These are phyloP conservation scores for Leptinotarsa peninsularis DNA, from an alignment of 2,888 invertebrate species.

Conservation along the genomic window DNA sequence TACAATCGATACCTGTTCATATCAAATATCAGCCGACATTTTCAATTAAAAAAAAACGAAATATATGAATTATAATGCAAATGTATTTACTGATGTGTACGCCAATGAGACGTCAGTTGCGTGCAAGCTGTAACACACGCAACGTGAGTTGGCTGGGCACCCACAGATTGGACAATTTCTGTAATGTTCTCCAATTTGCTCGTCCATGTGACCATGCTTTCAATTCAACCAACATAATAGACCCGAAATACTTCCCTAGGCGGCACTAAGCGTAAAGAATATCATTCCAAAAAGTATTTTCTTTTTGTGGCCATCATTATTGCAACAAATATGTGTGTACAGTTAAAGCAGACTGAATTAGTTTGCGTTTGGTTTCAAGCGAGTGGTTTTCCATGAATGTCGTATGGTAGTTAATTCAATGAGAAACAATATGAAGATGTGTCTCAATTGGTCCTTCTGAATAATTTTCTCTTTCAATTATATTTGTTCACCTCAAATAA, in stretches of 20 bases:
- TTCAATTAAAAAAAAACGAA: no score
- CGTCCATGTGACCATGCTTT: slow-evolving; percentile 49
- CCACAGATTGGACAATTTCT: slow-evolving; percentile 56
- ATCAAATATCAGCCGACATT: no score
- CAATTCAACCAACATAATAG: slow-evolving; percentile 45
- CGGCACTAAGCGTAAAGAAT: slow-evolving; percentile 41
- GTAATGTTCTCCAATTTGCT: slow-evolving; percentile 53
- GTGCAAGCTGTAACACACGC: slow-evolving; percentile 39
- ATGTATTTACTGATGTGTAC: neutral
- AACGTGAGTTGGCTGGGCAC: slow-evolving; percentile 49
- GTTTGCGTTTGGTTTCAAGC: slow-evolving; percentile 4
- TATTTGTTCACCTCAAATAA: neutral
- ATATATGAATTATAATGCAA: no score
- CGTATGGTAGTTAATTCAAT: neutral
- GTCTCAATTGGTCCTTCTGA: neutral
- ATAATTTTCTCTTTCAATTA: neutral
- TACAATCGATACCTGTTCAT: no score
- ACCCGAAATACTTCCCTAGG: slow-evolving; percentile 41
- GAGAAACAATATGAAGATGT: neutral
- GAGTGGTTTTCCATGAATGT: neutral
- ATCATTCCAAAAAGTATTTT: slow-evolving; percentile 10
- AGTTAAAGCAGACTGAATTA: neutral
- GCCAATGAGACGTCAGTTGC: slow-evolving; percentile 27
- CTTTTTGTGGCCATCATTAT: slow-evolving; percentile 11
- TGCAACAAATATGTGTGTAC: neutral